Conservation (phyloP, 2,888 invertebrate species). For the Nasonia oneida region DNA sequence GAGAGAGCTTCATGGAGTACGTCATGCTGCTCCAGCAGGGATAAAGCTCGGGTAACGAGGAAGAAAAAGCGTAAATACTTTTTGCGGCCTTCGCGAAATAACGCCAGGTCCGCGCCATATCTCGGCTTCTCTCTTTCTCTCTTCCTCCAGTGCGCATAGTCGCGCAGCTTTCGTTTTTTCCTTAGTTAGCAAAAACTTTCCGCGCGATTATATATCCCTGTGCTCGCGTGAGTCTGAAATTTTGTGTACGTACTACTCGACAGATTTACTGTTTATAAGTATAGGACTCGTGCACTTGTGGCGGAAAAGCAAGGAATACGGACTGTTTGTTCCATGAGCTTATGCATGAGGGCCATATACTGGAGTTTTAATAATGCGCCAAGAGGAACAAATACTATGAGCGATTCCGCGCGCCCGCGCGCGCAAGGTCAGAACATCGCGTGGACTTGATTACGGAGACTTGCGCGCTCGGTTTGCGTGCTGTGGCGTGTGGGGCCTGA, state of each 20-base stretch:
- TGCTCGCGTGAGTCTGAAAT: neutral
- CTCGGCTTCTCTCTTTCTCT: neutral
- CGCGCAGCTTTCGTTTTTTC: conserved; percentile 12
- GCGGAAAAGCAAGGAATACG: neutral
- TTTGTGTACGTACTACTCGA: neutral
- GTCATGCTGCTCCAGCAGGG: neutral
- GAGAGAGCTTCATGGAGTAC: neutral
- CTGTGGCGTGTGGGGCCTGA: neutral
- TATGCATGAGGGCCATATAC: neutral
- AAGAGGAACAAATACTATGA: neutral
- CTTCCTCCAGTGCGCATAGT: too few species aligned
- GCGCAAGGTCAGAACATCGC: neutral
- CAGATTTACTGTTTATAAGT: conserved; percentile 4
- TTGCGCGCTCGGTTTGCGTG: neutral
- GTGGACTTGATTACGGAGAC: neutral
- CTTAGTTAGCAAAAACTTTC: conserved; percentile 33
- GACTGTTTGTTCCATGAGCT: neutral
- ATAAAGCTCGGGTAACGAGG: conserved; percentile 12
- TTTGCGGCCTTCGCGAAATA: conserved; percentile 1
- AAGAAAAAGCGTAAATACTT: conserved; percentile 52
- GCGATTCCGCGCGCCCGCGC: neutral
- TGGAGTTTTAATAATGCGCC: neutral
- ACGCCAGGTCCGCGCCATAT: neutral
- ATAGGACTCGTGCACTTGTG: neutral
- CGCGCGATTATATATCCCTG: neutral